Evolutionary conservation across 2,797 vertebrate genomes (phyloP).

Genomic region (Propithecus deckenii): DNA sequence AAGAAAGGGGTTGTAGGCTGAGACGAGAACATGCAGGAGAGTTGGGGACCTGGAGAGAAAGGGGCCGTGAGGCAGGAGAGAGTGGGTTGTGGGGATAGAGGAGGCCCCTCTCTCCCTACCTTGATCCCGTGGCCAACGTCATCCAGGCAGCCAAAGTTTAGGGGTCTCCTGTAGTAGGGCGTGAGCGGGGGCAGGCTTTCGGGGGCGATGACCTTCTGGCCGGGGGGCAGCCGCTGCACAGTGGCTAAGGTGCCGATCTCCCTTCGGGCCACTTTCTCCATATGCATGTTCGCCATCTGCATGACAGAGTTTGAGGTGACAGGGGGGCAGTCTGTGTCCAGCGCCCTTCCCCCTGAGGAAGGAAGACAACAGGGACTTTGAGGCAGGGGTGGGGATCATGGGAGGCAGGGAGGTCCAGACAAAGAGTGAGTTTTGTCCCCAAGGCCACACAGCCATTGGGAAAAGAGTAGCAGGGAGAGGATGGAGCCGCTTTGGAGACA

Average conservation of each 20-base stretch:
- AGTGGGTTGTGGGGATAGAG: background rate
- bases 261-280: constrained; percentile 90
- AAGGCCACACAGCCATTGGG: background rate
- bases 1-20: background rate
- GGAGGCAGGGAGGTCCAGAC: background rate
- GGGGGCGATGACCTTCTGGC: constrained; percentile 83
- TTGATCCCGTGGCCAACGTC: constrained; percentile 89
- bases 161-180: constrained; percentile 87
- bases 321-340: background rate
- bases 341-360: background rate
- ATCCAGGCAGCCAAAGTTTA: constrained; percentile 89
- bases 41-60: background rate
- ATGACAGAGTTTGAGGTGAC: background rate
- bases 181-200: constrained; percentile 74
- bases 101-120: constrained; percentile 78
- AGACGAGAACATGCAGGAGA: background rate
- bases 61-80: background rate
- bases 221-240: constrained; percentile 71
- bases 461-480: constrained; percentile 5
- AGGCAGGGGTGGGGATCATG: accelerated
- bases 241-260: constrained; percentile 88
- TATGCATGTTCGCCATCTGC: constrained; percentile 90
- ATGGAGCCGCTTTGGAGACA: constrained; percentile 40
- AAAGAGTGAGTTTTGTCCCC: background rate
- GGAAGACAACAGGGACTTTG: background rate